These are phyloP conservation scores for Eidolon dupreanum DNA, from an alignment of 2,797 vertebrate species.

Conservation along the genomic window DNA sequence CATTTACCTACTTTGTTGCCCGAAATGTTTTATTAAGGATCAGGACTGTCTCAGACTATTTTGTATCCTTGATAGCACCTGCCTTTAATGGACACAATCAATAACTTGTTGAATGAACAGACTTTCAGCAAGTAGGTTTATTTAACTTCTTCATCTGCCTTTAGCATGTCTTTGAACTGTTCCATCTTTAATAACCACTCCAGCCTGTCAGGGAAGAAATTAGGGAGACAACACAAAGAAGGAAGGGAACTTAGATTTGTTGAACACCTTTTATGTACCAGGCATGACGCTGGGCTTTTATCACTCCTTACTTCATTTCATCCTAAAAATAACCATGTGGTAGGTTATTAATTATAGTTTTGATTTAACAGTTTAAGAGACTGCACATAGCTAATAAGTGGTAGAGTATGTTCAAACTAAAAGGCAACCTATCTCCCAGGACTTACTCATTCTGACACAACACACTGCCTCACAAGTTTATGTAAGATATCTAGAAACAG, in stretches of 20 bases:
- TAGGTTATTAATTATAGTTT: conserved; percentile 1
- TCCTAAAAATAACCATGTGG: not conserved
- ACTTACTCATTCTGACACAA: not conserved
- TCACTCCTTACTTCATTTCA: not conserved
- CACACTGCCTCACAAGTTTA: not conserved
- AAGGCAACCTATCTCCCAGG: not conserved
- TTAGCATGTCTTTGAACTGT: not conserved
- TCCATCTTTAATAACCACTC: not conserved
- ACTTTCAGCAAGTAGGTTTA: not conserved
- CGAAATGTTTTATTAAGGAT: not conserved
- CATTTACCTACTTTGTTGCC: not conserved
- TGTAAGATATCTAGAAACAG: conserved; percentile 5
- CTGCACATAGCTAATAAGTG: not conserved
- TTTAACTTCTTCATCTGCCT: not conserved
- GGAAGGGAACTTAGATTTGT: not conserved
- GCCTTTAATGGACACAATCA: not conserved
- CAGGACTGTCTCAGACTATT: not conserved
- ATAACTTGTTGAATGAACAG: not conserved
- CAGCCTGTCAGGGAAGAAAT: not conserved
- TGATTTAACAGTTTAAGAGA: not conserved
- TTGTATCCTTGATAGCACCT: not conserved
- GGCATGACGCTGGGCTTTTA: not conserved
- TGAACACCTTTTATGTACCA: not conserved
- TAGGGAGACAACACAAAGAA: not conserved
- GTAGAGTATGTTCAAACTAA: not conserved